Percentiles rank a stretch among this genome's conserved stretches.
These are phyloP conservation scores for Nomada goodeniana DNA, from an alignment of 2,888 invertebrate genomes.

Conservation along the genomic window DNA sequence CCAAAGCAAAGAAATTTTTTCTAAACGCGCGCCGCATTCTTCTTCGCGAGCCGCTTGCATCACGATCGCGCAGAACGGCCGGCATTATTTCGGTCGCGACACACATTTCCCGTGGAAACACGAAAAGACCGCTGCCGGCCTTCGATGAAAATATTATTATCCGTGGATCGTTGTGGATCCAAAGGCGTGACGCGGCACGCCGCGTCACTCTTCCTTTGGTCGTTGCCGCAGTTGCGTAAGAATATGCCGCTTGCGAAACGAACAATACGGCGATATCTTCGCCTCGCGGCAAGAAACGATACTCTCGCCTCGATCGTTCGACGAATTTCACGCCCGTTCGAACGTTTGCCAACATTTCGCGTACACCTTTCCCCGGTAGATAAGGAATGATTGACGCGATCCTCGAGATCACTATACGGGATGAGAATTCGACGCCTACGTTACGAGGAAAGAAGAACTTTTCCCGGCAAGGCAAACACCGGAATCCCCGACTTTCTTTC, in stretches of 20 bases:
- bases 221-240: constrained; percentile 7
- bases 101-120: constrained; percentile 48
- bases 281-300: too few species aligned
- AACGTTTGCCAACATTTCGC: too few species aligned
- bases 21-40: constrained; percentile 7
- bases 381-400: too few species aligned
- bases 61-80: constrained; percentile 32
- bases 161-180: constrained; percentile 42
- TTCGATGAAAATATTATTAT: constrained; percentile 50
- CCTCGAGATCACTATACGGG: too few species aligned
- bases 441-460: too few species aligned
- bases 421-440: too few species aligned
- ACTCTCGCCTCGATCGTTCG: background rate
- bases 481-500: too few species aligned
- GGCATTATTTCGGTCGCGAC: constrained; percentile 67
- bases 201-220: constrained; percentile 28
- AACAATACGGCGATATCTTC: background rate
- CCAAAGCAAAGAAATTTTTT: constrained; percentile 39
- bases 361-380: too few species aligned
- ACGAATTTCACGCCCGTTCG: background rate
- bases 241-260: background rate
- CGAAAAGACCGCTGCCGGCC: constrained; percentile 32
- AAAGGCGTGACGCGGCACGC: constrained; percentile 9
- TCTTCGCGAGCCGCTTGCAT: constrained; percentile 33
- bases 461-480: too few species aligned